Base-by-base conservation (phyloP, 2,797 vertebrate species). In the Poliocrania exsul region DNA sequence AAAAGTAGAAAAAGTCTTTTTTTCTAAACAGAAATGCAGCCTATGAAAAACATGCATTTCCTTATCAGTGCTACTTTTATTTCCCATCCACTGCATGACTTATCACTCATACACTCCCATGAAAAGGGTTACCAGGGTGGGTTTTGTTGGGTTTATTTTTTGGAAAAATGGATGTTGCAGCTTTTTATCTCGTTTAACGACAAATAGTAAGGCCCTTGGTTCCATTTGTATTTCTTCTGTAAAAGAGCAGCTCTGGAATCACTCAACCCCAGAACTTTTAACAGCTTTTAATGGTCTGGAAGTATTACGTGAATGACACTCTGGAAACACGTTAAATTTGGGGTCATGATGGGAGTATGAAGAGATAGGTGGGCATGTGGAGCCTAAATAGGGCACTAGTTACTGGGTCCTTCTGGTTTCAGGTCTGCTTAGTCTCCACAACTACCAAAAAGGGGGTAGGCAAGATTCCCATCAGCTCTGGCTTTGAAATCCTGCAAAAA, bases 131-230 rank as follows among this genome's bases (percentile, higher is more conserved):
- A 60, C 19, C 44, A 72, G 70, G 70, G 16, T 72, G 65, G 4
- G 51, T 69, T 58, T 66, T 46, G 21, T 86, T 78, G 67, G 28
- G 62, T 70, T 72, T 62, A 85, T 81, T 95, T 96, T 90, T 91
- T 80, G 90, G 86, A 96, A 94, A 95, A 97, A 97, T 29, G 96
- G 97, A 97, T 97, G 97, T 97, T 96, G 97, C 91, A 97, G 97
- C 95, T 97, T 98, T 97, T 96, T 88, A 97, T 97, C 93, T 96
- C 96, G 88, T 96, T 96, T 96, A 96, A 96, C 57, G 12, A 96
- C 91, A 94, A 96, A 96, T 9, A 97, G 95, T 98, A 98, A 98
- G 98, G 97, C 97, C 97, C 96, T 98, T 95, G 97, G 97, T 98
- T 97, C 97, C 62, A 89, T 97, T 97, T 97, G 50, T 88, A 94